Evolutionary conservation across 2,888 invertebrate genomes (phyloP).

Genomic region (Charanyca ferruginea): DNA sequence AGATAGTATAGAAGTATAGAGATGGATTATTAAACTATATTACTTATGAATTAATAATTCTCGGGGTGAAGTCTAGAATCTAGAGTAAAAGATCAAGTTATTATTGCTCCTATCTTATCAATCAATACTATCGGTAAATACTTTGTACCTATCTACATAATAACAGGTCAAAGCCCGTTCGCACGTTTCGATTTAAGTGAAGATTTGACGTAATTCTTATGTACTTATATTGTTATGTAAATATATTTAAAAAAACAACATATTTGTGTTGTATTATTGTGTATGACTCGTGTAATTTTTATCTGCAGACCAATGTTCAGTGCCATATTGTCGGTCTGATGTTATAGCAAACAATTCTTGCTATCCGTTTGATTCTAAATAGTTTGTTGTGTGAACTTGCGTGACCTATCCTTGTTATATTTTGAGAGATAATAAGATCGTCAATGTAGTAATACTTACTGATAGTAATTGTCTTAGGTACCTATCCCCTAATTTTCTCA

Average conservation of each 20-base stretch:
- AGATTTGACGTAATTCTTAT: conserved; percentile 30
- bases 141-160: conserved; percentile 7
- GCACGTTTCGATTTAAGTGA: conserved; percentile 5
- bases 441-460: neutral
- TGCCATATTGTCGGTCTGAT: conserved; percentile 25
- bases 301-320: conserved; percentile 35
- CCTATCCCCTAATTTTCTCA: no score
- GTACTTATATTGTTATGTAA: conserved; percentile 7
- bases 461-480: no score
- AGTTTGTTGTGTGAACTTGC: neutral
- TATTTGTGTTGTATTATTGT: neutral
- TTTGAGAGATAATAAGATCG: conserved; percentile 11
- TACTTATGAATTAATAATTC: neutral
- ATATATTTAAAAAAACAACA: conserved; percentile 2
- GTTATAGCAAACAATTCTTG: conserved; percentile 41
- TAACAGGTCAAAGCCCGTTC: conserved; percentile 59
- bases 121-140: conserved; percentile 8
- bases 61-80: neutral
- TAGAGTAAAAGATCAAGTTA: conserved; percentile 17
- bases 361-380: conserved; percentile 13
- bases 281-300: conserved; percentile 32
- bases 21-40: no score
- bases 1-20: no score
- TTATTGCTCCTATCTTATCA: neutral
- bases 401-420: conserved; percentile 35